A percentile compares a stretch with the other conserved stretches of the same genome.
Evolutionary conservation across 2,113 vertebrate genomes (phyloP).

Genomic region (Octodon degus): DNA sequence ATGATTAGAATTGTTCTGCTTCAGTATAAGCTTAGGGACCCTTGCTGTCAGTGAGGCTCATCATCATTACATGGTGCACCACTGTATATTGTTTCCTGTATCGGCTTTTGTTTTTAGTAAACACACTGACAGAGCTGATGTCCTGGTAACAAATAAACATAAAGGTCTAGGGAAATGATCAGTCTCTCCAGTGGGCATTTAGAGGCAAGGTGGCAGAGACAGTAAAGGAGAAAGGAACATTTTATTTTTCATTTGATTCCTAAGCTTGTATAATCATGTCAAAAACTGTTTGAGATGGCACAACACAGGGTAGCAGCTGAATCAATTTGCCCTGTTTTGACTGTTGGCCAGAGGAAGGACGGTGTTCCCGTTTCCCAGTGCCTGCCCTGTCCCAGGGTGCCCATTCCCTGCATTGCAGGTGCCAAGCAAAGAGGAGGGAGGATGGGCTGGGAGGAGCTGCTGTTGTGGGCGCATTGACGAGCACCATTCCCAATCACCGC

Average conservation of each 20-base stretch:
- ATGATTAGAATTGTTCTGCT: too few relatives aligned
- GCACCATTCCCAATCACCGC: neutral
- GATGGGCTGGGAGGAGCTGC: neutral
- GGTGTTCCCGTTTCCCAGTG: neutral
- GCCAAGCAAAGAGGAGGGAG: neutral
- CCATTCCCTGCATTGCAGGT: neutral
- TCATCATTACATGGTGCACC: rapidly evolving
- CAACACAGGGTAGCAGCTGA: neutral
- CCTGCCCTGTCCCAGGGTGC: rapidly evolving
- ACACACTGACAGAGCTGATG: neutral
- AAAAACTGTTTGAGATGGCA: neutral
- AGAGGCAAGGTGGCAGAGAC: neutral
- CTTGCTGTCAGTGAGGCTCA: rapidly evolving
- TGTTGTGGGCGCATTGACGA: rapidly evolving
- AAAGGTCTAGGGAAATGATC: neutral
- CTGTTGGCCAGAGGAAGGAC: neutral
- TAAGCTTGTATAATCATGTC: neutral
- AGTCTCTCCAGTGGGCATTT: neutral
- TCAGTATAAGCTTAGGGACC: neutral
- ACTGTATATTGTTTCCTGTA: neutral
- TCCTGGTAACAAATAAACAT: neutral
- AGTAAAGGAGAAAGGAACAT: neutral
- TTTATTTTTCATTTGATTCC: neutral
- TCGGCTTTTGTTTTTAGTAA: neutral
- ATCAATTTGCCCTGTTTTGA: neutral